These are phyloP conservation scores for Sinella curviseta DNA, from an alignment of 1,140 invertebrate species.

Conservation along the genomic window DNA sequence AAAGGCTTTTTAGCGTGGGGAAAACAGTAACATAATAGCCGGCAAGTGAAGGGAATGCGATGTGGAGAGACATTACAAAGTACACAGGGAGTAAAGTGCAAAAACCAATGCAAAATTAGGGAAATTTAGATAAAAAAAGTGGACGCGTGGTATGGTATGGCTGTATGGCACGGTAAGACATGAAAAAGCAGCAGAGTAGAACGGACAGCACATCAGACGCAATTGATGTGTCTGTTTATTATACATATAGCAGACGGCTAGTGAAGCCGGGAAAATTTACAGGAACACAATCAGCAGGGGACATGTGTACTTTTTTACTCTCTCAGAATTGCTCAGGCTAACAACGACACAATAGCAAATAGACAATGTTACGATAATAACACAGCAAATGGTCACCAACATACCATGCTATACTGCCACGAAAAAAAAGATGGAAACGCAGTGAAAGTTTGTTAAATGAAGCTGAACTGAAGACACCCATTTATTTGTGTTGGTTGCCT, in stretches of 20 bases:
- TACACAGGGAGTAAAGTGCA: background rate
- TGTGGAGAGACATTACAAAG: background rate
- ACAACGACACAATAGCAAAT: background rate
- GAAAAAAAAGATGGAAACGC: background rate
- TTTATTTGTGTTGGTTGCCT: background rate
- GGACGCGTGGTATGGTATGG: no score
- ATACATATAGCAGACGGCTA: background rate
- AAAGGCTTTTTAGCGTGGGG: background rate
- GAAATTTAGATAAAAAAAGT: no score
- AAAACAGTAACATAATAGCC: background rate
- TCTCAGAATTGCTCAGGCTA: no score
- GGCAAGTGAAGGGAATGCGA: background rate
- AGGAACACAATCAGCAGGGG: constrained; percentile 24
- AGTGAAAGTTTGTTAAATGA: constrained; percentile 16
- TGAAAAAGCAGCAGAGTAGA: background rate
- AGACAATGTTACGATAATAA: constrained; percentile 9
- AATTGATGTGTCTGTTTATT: background rate
- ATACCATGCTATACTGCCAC: no score
- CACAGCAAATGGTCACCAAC: background rate
- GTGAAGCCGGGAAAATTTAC: background rate
- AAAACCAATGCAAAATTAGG: constrained; percentile 16
- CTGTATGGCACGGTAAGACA: no score
- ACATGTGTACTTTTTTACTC: constrained; percentile 6
- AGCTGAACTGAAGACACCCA: constrained; percentile 11
- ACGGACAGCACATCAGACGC: background rate